These are phyloP conservation scores for Drosophila bipectinata DNA, from an alignment of 1,140 invertebrate genomes.

Conservation along the genomic window DNA sequence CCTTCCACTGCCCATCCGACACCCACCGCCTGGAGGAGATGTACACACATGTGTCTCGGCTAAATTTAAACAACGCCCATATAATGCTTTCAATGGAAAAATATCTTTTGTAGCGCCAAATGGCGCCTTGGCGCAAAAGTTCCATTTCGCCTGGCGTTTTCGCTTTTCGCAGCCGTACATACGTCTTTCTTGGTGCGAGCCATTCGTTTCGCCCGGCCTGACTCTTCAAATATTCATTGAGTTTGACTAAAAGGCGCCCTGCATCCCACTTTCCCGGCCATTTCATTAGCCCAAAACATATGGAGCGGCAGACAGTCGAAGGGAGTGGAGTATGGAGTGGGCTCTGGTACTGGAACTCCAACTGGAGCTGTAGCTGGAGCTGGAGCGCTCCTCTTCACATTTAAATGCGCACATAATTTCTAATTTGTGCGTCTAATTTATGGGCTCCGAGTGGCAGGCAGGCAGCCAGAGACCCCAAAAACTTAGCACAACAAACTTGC, in stretches of 20 bases:
- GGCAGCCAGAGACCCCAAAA: slow-evolving; percentile 59
- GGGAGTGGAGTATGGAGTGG: background rate
- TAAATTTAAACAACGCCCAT: slow-evolving; percentile 73
- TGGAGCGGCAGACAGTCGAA: slow-evolving; percentile 21
- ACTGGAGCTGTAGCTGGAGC: slow-evolving; percentile 14
- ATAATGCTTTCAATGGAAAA: slow-evolving; percentile 78
- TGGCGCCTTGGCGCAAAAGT: slow-evolving; percentile 74
- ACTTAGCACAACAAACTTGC: slow-evolving; percentile 82
- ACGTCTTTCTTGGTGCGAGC: slow-evolving; percentile 5
- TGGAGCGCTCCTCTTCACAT: slow-evolving; percentile 71
- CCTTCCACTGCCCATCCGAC: slow-evolving; percentile 10
- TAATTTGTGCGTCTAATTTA: slow-evolving; percentile 83
- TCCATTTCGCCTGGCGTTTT: slow-evolving; percentile 54
- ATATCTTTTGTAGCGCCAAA: slow-evolving; percentile 80
- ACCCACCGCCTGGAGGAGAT: slow-evolving; percentile 45
- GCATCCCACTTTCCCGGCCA: slow-evolving; percentile 36
- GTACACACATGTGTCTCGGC: slow-evolving; percentile 66
- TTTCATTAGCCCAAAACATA: slow-evolving; percentile 57
- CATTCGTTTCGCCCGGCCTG: slow-evolving; percentile 27
- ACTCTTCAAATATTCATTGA: slow-evolving; percentile 81
- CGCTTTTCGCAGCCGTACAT: slow-evolving; percentile 10
- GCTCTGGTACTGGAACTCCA: background rate
- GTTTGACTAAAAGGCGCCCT: slow-evolving; percentile 72
- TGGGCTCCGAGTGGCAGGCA: slow-evolving; percentile 56
- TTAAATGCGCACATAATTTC: slow-evolving; percentile 83